Conservation (phyloP, 2,888 invertebrate species). For the Cecidostiba fungosa region DNA sequence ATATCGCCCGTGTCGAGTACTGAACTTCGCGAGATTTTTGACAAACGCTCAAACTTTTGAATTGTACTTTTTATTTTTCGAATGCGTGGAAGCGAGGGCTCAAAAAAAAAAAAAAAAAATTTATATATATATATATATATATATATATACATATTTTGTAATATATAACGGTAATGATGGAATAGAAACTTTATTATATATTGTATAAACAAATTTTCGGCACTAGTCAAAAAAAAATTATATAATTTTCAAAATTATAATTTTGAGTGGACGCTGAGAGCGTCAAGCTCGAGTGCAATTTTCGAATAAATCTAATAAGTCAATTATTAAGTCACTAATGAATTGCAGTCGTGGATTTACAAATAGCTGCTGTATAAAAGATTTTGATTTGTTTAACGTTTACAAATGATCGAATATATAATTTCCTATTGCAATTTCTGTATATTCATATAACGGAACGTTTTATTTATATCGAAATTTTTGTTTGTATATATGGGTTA, state of each 20-base stretch:
- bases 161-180: not conserved
- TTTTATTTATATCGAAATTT: not conserved
- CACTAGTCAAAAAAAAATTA: conserved; percentile 46
- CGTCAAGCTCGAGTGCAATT: conserved; percentile 50
- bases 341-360: conserved; percentile 6
- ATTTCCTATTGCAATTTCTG: conserved; percentile 6
- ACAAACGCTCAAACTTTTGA: not conserved
- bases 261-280: conserved; percentile 47
- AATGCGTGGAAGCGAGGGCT: not conserved
- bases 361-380: conserved; percentile 16
- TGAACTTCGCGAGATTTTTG: not conserved
- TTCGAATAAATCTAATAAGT: no score
- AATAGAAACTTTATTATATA: not conserved
- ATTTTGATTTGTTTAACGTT: not conserved
- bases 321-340: conserved; percentile 13
- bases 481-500: not conserved
- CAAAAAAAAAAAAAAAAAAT: no score
- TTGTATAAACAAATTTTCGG: conserved; percentile 37
- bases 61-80: not conserved
- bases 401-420: not conserved
- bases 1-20: not conserved
- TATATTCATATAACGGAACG: not conserved
- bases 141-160: not conserved
- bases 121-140: no score
- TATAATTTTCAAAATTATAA: conserved; percentile 3